Conservation (phyloP, 2,888 invertebrate genomes). For the Phyllotreta striolata region DNA sequence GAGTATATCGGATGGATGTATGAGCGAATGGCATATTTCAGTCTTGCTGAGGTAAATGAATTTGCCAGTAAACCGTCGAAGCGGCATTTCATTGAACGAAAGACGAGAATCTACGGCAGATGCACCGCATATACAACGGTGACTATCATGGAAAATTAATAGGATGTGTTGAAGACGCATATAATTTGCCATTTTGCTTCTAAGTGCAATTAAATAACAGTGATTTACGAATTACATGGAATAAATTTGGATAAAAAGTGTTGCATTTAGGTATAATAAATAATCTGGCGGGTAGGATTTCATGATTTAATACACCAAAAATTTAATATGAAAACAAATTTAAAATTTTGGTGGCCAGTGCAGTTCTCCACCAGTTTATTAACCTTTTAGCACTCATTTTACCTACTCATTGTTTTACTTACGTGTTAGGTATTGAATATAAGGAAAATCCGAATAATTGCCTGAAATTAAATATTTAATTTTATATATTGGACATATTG, state of each 20-base stretch:
- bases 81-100: conserved; percentile 21
- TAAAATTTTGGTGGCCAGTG: too few species aligned
- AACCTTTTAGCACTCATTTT: too few species aligned
- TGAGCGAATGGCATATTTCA: conserved; percentile 21
- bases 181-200: too few species aligned
- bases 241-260: too few species aligned
- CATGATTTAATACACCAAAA: too few species aligned
- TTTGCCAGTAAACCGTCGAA: conserved; percentile 20
- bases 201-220: too few species aligned
- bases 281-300: too few species aligned
- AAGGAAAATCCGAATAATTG: conserved; percentile 71
- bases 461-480: conserved; percentile 60
- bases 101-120: conserved; percentile 19
- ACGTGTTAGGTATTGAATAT: conserved; percentile 73
- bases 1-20: conserved; percentile 20
- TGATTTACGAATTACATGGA: too few species aligned
- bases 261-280: too few species aligned
- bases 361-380: background rate
- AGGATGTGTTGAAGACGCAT: too few species aligned
- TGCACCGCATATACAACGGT: background rate
- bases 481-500: conserved; percentile 12
- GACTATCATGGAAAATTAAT: background rate
- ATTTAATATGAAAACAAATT: too few species aligned
- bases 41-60: conserved; percentile 21
- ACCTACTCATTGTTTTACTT: conserved; percentile 58